Conservation (phyloP, 2,113 vertebrate species). For the Catharus bicknelli region DNA sequence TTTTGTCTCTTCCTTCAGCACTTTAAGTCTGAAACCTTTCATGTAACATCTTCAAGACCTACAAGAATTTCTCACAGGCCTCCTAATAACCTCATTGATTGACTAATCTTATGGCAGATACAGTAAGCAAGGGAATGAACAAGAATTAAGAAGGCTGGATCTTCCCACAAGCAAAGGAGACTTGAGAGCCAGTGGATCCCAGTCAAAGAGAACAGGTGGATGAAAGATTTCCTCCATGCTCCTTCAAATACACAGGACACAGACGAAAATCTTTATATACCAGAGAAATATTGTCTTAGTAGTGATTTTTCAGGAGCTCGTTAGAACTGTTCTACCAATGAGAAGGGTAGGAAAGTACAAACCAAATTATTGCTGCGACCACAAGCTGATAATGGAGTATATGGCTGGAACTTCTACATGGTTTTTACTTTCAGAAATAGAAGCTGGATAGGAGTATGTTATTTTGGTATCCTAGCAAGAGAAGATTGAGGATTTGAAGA, state of each 20-base stretch:
- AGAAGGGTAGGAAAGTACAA: neutral
- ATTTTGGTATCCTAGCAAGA: neutral
- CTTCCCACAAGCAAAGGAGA: neutral
- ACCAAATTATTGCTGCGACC: neutral
- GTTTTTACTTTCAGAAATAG: neutral
- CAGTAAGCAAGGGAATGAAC: neutral
- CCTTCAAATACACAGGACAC: neutral
- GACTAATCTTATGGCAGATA: neutral
- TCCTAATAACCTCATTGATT: neutral
- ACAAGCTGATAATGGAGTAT: neutral
- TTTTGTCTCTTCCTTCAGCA: neutral
- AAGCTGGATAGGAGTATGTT: neutral
- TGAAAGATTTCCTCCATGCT: neutral
- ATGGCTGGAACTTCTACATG: neutral
- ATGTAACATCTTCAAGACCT: neutral
- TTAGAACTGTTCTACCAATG: neutral
- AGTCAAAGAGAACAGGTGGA: neutral
- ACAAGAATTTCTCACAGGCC: neutral
- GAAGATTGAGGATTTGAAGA: neutral
- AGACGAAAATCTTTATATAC: neutral
- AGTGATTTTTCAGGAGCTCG: neutral
- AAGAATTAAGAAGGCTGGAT: neutral
- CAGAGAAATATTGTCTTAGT: neutral
- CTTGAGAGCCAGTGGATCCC: neutral
- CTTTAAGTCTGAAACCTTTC: neutral